Base-by-base conservation (phyloP, 2,797 vertebrate genomes). In the Delichon dasypus region DNA sequence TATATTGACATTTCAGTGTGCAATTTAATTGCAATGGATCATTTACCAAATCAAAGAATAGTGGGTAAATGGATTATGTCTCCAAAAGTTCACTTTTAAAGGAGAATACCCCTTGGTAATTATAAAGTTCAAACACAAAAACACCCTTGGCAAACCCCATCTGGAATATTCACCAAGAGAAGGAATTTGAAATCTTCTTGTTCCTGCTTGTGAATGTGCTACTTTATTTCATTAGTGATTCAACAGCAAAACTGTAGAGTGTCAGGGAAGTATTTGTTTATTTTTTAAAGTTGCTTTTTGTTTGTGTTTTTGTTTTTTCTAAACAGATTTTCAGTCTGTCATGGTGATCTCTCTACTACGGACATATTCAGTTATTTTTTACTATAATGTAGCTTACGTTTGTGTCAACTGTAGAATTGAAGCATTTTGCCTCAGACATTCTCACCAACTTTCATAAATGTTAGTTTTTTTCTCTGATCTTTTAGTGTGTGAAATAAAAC, bases 381-480 rank as follows among this genome's bases (percentile, higher is more conserved):
- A 44, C 67, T 60, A 6, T 68, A 36, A 61, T 17, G 4, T 47
- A 50, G 13, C 19, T 83, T 68, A 86, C 42, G 14, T 86, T 81
- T 75, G 25, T 58, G 13, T 65, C 27, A 62, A 14, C 21, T 81
- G 20, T 32, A 40, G 54, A 88, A 82, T 15, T 36, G 48, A 45
- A 91, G 68, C 44, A 79, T 26, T 84, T 78, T 34, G 4, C 38
- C 36, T 85, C 38, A 83, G 45, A 57, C 6, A 20, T 68, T 92
- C 77, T 70, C 30, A 42, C 34, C 50, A 50, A 7, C 14, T 93
- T 77, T 72, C 42, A 34, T 44, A 40, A 74, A 51, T 70, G 45
- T 38, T 77, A 87, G 87, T 92, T 90, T 76, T 65, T 40, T 87
- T 77, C 78, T 78, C 55, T 90, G 47, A 70, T 86, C 27, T 79